Percentiles rank a stretch among this genome's conserved stretches.
These are phyloP conservation scores for Galemys pyrenaicus DNA, from an alignment of 2,113 vertebrate species.

Conservation along the genomic window DNA sequence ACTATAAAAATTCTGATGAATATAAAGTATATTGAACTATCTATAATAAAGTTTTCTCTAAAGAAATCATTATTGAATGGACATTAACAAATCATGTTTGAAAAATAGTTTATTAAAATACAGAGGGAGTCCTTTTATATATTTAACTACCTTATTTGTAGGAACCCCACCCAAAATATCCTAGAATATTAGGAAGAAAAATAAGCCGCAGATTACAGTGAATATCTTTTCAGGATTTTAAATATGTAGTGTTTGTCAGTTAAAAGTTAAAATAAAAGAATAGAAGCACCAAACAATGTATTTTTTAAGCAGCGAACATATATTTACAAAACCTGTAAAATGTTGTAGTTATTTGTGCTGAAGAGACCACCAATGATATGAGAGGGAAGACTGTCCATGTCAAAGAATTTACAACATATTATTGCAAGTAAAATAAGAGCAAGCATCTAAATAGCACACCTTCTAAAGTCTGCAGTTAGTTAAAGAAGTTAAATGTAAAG, in stretches of 20 bases:
- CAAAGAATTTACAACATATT: neutral
- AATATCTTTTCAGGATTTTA: neutral
- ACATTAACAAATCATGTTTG: neutral
- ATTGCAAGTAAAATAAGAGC: neutral
- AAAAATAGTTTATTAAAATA: slow-evolving; percentile 22
- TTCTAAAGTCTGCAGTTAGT: neutral
- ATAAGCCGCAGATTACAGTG: neutral
- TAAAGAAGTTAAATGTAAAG: neutral
- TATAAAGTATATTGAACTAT: neutral
- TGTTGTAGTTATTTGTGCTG: neutral
- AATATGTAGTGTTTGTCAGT: neutral
- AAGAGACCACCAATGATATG: neutral
- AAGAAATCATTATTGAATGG: neutral
- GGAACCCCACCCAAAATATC: neutral
- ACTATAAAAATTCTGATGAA: neutral
- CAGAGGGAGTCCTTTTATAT: neutral
- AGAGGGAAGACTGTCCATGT: neutral
- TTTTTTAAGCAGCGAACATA: neutral
- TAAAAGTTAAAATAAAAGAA: neutral
- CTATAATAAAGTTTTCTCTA: slow-evolving; percentile 9
- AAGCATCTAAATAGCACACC: neutral
- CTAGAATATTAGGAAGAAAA: neutral
- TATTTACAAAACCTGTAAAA: slow-evolving; percentile 48
- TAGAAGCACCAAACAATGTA: neutral
- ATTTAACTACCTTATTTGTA: neutral